Percentiles rank a stretch among this genome's conserved stretches.
These are phyloP conservation scores for Regulus satrapa DNA, from an alignment of 2,113 vertebrate genomes.

Conservation along the genomic window DNA sequence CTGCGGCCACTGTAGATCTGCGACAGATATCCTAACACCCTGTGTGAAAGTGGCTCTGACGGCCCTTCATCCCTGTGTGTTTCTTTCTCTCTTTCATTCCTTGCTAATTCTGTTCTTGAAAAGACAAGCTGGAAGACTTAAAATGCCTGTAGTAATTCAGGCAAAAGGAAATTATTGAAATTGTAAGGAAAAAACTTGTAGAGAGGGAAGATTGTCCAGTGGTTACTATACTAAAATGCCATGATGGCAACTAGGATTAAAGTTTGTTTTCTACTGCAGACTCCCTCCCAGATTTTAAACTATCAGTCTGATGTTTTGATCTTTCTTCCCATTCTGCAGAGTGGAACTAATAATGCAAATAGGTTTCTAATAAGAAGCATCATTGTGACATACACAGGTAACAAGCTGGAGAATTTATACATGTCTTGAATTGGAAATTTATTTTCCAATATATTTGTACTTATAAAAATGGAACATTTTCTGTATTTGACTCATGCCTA, in stretches of 20 bases:
- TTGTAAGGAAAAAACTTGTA: background rate
- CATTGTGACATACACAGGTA: background rate
- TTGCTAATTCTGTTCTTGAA: background rate
- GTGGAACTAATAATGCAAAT: background rate
- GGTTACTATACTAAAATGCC: background rate
- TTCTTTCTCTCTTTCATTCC: background rate
- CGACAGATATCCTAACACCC: background rate
- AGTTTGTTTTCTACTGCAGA: background rate
- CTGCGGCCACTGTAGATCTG: background rate
- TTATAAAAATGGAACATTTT: background rate
- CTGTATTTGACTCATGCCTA: background rate
- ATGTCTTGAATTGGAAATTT: background rate
- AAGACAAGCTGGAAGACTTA: background rate
- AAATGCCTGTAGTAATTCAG: background rate
- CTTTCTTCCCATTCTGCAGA: background rate
- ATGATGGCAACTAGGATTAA: background rate
- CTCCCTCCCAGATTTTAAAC: background rate
- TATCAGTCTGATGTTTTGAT: background rate
- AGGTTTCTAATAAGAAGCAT: background rate
- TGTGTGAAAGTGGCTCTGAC: background rate
- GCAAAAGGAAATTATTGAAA: background rate
- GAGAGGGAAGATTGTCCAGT: background rate
- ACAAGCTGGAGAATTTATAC: background rate
- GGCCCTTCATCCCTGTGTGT: background rate
- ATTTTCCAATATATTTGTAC: background rate